Evolutionary conservation across 2,113 vertebrate species (phyloP).

Genomic region (Leiothrix lutea): DNA sequence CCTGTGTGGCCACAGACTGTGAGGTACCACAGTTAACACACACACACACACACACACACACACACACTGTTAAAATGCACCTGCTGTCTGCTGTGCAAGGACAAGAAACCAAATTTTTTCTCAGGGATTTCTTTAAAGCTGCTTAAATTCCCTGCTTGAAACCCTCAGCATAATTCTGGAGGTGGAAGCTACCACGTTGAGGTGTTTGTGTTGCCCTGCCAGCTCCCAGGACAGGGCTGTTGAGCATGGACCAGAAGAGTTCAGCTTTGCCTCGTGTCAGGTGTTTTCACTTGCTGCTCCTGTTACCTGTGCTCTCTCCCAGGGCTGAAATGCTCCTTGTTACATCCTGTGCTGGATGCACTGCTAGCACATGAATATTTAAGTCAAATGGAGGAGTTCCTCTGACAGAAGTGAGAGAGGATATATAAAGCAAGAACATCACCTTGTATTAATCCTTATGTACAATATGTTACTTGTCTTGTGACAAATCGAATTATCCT

Average conservation of each 20-base stretch:
- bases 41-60: not conserved
- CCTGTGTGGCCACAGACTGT: not conserved
- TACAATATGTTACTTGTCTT: constrained; percentile 34
- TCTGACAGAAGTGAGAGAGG: constrained; percentile 2
- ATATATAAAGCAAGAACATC: constrained; percentile 31
- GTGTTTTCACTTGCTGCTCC: not conserved
- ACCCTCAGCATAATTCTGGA: not conserved
- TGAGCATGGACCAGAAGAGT: not conserved
- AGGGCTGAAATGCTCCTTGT: not conserved
- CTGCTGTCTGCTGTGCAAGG: not conserved
- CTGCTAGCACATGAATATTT: constrained; percentile 34
- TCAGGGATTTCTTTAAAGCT: not conserved
- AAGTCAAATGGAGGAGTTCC: constrained; percentile 20
- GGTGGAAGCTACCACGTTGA: not conserved
- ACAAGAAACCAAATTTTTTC: not conserved
- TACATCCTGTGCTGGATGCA: not conserved
- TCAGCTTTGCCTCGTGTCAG: not conserved
- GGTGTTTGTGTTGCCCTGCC: not conserved
- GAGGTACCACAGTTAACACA: not conserved
- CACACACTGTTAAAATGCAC: not conserved
- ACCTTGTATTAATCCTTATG: constrained; percentile 17
- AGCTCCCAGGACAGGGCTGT: not conserved
- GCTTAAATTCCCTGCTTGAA: not conserved
- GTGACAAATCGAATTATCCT: constrained; percentile 39
- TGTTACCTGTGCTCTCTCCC: not conserved